These are phyloP conservation scores for Notodonta ziczac DNA, from an alignment of 2,888 invertebrate species.

Conservation along the genomic window DNA sequence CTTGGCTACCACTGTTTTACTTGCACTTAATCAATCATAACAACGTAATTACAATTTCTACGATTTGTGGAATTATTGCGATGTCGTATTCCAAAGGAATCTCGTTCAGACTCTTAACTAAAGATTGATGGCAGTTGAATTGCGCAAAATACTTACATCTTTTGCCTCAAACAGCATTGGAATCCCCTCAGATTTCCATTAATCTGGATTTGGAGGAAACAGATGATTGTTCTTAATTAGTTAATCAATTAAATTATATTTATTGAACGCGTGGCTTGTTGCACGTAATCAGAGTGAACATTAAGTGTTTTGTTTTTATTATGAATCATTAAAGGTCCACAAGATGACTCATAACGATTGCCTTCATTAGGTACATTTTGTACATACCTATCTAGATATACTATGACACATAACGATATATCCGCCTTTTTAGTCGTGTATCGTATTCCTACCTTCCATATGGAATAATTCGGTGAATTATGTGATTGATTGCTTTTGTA, in stretches of 20 bases:
- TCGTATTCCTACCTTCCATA: no score
- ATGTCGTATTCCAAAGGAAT: background rate
- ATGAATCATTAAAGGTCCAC: background rate
- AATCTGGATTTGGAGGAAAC: constrained; percentile 40
- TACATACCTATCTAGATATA: no score
- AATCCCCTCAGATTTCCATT: constrained; percentile 23
- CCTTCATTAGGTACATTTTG: no score
- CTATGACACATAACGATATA: no score
- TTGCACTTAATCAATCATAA: no score
- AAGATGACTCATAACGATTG: background rate
- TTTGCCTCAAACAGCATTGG: constrained; percentile 38
- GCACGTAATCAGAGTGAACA: background rate
- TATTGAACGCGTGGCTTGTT: constrained; percentile 12
- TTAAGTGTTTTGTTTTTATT: background rate
- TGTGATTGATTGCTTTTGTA: no score
- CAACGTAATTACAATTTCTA: background rate
- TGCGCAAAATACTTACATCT: constrained; percentile 32
- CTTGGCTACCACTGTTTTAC: no score
- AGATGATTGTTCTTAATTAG: constrained; percentile 22
- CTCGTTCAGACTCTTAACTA: constrained; percentile 17
- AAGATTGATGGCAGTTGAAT: constrained; percentile 37
- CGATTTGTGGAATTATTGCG: background rate
- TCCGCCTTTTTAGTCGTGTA: no score
- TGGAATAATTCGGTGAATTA: no score
- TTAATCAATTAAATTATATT: constrained; percentile 18